A percentile compares a stretch with the other conserved stretches of the same genome.
Evolutionary conservation across 2,797 vertebrate genomes (phyloP).

Genomic region (Amniataba percoides): DNA sequence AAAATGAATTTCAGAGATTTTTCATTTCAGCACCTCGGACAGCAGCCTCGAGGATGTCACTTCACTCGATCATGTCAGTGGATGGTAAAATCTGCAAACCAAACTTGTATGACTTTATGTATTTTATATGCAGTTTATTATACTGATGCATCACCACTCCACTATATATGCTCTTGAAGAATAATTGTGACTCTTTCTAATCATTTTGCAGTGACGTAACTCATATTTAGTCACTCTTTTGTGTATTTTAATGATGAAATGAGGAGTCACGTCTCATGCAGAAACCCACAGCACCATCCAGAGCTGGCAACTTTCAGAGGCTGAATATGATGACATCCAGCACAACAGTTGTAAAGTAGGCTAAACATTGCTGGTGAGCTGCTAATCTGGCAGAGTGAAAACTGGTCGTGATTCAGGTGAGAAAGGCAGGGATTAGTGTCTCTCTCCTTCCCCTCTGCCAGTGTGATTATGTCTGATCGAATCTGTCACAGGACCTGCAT

Average conservation of each 20-base stretch:
- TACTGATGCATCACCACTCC: not conserved
- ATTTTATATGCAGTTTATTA: not conserved
- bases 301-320: not conserved
- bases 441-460: not conserved
- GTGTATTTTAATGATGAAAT: not conserved
- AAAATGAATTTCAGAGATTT: too few relatives aligned
- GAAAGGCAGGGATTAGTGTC: conserved; percentile 1
- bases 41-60: conserved; percentile 38
- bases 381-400: not conserved
- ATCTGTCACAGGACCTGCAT: conserved; percentile 1
- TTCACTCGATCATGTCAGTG: not conserved
- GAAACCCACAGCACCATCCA: not conserved
- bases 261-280: not conserved
- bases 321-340: not conserved
- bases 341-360: conserved; percentile 2
- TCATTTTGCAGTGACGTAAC: not conserved
- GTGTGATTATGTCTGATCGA: conserved; percentile 24
- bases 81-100: not conserved
- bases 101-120: not conserved
- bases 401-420: conserved; percentile 20
- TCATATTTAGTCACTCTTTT: not conserved
- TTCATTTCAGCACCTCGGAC: conserved; percentile 72
- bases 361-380: not conserved
- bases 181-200: not conserved
- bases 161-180: not conserved